These are phyloP conservation scores for Emydoidea blandingii DNA, from an alignment of 2,797 vertebrate species.

Conservation along the genomic window DNA sequence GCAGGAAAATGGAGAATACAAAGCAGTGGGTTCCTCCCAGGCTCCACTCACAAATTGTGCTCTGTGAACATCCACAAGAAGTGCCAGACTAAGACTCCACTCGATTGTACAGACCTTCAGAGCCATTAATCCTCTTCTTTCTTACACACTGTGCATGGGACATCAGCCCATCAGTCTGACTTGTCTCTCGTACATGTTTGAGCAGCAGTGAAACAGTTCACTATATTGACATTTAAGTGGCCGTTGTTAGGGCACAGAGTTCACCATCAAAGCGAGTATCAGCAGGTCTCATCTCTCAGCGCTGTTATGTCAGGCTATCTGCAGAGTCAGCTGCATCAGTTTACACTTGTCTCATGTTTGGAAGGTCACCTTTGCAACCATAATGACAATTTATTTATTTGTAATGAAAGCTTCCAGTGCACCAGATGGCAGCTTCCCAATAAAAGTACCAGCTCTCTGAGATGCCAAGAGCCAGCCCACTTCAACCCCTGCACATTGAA, in stretches of 20 bases:
- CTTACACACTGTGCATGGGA: background rate
- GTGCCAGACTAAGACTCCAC: accelerated
- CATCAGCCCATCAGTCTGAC: background rate
- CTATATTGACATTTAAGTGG: background rate
- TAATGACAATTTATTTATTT: background rate
- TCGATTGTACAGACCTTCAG: accelerated
- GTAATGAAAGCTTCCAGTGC: background rate
- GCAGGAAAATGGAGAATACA: background rate
- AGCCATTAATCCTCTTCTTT: background rate
- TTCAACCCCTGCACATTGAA: background rate
- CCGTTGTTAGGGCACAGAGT: background rate
- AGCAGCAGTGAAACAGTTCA: background rate
- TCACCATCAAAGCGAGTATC: background rate
- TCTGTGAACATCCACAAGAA: accelerated
- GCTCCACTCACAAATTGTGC: background rate
- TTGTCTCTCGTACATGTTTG: background rate
- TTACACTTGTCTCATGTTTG: background rate
- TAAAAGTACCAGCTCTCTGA: background rate
- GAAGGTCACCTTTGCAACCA: background rate
- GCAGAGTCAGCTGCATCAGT: background rate
- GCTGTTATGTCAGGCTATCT: background rate
- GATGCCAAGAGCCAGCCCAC: background rate
- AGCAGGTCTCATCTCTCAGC: background rate
- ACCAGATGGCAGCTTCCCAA: background rate
- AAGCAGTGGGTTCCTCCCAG: background rate